phyloP scores from a whole-genome alignment of 2,797 vertebrate genomes.

The Thaleichthys pacificus region DNA sequence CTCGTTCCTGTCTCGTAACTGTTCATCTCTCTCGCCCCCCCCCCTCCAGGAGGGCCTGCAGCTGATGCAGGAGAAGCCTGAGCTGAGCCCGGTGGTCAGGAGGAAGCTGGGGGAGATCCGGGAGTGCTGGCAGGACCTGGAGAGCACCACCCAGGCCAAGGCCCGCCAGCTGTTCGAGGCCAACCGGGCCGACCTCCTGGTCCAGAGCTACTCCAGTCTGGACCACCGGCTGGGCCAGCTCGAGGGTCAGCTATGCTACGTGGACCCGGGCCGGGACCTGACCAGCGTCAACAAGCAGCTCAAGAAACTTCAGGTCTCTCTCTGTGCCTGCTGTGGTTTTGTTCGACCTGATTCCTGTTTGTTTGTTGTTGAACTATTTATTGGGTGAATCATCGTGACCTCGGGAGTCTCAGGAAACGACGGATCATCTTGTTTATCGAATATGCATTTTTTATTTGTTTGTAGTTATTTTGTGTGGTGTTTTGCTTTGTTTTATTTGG shows the following conservation, averaged over 20 bases:
- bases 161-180: slow-evolving; percentile 87
- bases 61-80: slow-evolving; percentile 89
- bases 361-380: not conserved
- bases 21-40: not conserved
- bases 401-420: not conserved
- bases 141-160: slow-evolving; percentile 86
- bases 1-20: not conserved
- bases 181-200: slow-evolving; percentile 84
- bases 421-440: not conserved
- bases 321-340: not conserved
- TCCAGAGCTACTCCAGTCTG: slow-evolving; percentile 84
- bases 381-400: not conserved
- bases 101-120: slow-evolving; percentile 86
- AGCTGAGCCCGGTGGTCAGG: slow-evolving; percentile 81
- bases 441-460: not conserved
- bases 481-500: not conserved
- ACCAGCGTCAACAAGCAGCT: slow-evolving; percentile 87
- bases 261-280: slow-evolving; percentile 83
- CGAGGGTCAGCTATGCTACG: slow-evolving; percentile 81
- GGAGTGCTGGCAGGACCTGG: slow-evolving; percentile 89
- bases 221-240: slow-evolving; percentile 84
- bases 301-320: slow-evolving; percentile 85
- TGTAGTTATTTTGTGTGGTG: not conserved
- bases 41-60: slow-evolving; percentile 84
- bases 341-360: not conserved